phyloP scores from a whole-genome alignment of 1,140 invertebrate genomes.

The Microplitis demolitor region DNA sequence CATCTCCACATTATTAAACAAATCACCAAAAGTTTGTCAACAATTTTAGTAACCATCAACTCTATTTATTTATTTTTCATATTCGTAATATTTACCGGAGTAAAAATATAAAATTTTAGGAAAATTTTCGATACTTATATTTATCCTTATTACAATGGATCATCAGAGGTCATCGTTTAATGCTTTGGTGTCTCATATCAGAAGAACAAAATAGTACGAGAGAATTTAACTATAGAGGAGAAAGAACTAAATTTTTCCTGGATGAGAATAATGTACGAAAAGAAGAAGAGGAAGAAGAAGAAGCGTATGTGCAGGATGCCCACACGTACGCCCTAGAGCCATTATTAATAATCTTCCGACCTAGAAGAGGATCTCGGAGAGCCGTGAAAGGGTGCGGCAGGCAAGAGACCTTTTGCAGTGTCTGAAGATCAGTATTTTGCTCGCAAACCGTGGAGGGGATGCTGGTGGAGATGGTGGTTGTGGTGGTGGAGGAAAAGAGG shows the following conservation, averaged over 20 bases:
- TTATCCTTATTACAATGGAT: constrained; percentile 20
- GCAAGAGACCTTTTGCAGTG: constrained; percentile 23
- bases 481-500: constrained; percentile 22
- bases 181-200: not conserved
- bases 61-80: no score
- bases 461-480: not conserved
- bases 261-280: not conserved
- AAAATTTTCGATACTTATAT: no score
- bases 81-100: no score
- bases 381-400: constrained; percentile 24
- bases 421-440: not conserved
- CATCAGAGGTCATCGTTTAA: constrained; percentile 24
- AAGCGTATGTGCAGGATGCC: constrained; percentile 14
- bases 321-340: constrained; percentile 31
- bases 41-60: no score
- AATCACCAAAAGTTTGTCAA: no score
- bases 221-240: not conserved
- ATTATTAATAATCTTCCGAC: constrained; percentile 31
- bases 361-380: constrained; percentile 26
- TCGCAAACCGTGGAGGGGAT: no score
- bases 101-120: no score
- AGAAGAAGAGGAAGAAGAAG: not conserved
- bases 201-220: not conserved
- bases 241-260: constrained; percentile 5
- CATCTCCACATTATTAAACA: no score